Evolutionary conservation across 1,140 invertebrate species (phyloP).

Genomic region (Myzus persicae): DNA sequence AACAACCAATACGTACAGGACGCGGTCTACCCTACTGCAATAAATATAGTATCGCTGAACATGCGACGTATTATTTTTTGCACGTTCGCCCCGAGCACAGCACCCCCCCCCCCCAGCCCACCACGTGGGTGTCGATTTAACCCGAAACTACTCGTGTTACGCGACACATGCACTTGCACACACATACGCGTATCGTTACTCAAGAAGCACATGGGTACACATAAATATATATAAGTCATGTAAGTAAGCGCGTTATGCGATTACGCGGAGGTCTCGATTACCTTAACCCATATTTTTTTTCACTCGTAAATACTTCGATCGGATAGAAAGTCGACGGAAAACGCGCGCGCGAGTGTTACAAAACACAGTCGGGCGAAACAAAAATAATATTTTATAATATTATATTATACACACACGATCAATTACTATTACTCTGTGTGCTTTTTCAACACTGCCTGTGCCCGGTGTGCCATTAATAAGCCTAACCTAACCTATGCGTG

Average conservation of each 20-base stretch:
- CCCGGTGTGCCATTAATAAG: too few species aligned
- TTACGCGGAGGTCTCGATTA: background rate
- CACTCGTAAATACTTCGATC: background rate
- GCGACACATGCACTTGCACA: background rate
- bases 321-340: background rate
- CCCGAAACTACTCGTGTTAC: background rate
- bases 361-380: background rate
- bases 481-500: too few species aligned
- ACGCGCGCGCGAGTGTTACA: background rate
- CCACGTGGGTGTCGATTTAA: background rate
- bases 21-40: too few species aligned
- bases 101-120: too few species aligned
- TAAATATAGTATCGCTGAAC: too few species aligned
- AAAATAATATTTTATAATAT: background rate
- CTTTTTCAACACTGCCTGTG: too few species aligned
- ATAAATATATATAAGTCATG: too few species aligned
- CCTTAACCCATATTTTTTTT: slow-evolving; percentile 20
- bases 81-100: background rate
- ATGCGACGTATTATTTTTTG: background rate
- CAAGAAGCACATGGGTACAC: too few species aligned
- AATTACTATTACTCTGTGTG: too few species aligned
- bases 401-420: too few species aligned
- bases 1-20: too few species aligned
- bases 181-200: background rate
- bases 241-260: background rate